phyloP scores from a whole-genome alignment of 2,888 invertebrate genomes.

The Agonopterix alstromeriana region DNA sequence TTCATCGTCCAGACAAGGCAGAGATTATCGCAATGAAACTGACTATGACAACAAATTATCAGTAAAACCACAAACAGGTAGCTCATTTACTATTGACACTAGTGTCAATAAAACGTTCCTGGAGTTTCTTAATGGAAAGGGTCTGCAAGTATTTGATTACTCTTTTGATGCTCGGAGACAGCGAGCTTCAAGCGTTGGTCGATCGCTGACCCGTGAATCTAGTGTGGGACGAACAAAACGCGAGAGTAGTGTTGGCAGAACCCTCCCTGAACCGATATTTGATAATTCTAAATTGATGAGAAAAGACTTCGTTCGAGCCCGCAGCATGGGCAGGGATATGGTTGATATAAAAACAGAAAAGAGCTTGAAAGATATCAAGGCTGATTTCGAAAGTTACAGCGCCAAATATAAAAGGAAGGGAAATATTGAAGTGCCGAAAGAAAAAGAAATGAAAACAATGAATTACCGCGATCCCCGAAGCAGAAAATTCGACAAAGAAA shows the following conservation, averaged over 20 bases:
- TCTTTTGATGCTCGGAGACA: slow-evolving; percentile 41
- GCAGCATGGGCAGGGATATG: slow-evolving; percentile 45
- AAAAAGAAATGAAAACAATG: background rate
- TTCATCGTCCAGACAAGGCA: slow-evolving; percentile 19
- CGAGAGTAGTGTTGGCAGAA: slow-evolving; percentile 16
- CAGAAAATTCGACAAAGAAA: slow-evolving; percentile 21
- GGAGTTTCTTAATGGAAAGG: slow-evolving; percentile 28
- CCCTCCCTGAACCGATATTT: slow-evolving; percentile 1
- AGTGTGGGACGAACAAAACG: slow-evolving; percentile 4
- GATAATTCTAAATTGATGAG: too few relatives aligned
- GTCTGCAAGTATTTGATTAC: slow-evolving; percentile 25
- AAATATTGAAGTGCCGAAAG: slow-evolving; percentile 1
- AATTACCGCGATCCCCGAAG: slow-evolving; percentile 11
- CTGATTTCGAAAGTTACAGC: slow-evolving; percentile 46
- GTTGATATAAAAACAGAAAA: slow-evolving; percentile 17
- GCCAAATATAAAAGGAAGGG: slow-evolving; percentile 13
- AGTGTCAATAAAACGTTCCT: slow-evolving; percentile 57
- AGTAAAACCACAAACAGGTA: slow-evolving; percentile 35
- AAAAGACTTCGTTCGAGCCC: slow-evolving; percentile 36
- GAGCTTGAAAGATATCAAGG: slow-evolving; percentile 54
- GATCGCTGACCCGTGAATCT: slow-evolving; percentile 23
- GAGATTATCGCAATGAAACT: slow-evolving; percentile 9
- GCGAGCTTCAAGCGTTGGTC: slow-evolving; percentile 59
- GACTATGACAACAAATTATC: slow-evolving; percentile 27
- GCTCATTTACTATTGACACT: slow-evolving; percentile 56